Base-by-base conservation (phyloP, 2,113 vertebrate species). In the Gobio gobio region DNA sequence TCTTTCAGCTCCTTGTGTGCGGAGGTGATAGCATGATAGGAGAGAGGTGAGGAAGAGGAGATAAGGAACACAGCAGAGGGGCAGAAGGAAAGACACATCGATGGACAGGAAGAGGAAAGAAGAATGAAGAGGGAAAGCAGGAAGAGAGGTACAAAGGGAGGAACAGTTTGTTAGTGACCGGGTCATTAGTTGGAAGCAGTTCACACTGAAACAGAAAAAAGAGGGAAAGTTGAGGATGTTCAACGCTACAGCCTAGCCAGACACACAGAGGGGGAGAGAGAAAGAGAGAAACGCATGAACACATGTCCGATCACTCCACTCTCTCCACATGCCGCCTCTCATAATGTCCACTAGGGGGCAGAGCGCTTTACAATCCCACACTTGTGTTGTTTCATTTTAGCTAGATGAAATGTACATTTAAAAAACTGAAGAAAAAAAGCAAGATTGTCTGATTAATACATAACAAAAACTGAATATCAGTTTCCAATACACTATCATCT, bases 1-100 rank as follows among this genome's bases (percentile, higher is more conserved):
- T 97, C 97, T 88, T 97, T 96, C 93, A 96, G 94, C 94, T 97
- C 97, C 96, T 97, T 93, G 84, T 78, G 74, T 86, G 84, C 83
- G 83, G 83, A 86, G 83, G 90, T 87, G 58, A 70, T 74, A 77
- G 51, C 22, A 88, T 78, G 72, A 86, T 87, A 77, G 86, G 68
- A 88, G 72, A 77, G 73, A 87, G 84, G 77, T 85, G 80, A 86
- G 83, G 80, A 90, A 87, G 80, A 82, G 59, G 78, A 87, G 84
- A 90, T 88, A 88, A 24, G 72, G 84, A 86, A 47, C 72, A 40
- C 68, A 78, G 88, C 90, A 90, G 87, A 90, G 89, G 86, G 89
- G 64, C 87, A 77, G 91, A 90, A 86, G 92, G 90, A 88, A 84
- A 92, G 88, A 86, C 82, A 83, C 82, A 66, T 66, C 82, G 85